Conservation (phyloP, 2,888 invertebrate genomes). For the Acanthoscelides obtectus region DNA sequence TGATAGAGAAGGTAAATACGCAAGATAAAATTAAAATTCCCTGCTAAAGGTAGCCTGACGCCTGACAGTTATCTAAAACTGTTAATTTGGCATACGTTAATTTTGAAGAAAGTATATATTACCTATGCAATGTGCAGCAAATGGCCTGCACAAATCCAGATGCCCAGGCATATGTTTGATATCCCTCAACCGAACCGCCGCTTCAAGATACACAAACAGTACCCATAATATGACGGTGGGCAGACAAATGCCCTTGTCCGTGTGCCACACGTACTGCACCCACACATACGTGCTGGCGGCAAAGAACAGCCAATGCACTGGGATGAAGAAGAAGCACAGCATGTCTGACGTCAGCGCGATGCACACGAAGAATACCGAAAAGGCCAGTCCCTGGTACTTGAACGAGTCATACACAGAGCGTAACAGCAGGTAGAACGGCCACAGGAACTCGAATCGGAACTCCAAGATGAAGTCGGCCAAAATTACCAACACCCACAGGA, state of each 20-base stretch:
- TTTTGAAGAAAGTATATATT: too few relatives aligned
- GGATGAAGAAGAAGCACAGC: constrained; percentile 98
- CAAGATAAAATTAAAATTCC: too few relatives aligned
- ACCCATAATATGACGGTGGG: constrained; percentile 93
- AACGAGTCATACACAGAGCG: constrained; percentile 96
- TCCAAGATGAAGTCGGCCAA: constrained; percentile 95
- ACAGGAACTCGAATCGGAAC: constrained; percentile 98
- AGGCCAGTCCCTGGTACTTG: constrained; percentile 97
- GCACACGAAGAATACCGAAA: constrained; percentile 96
- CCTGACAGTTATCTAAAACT: too few relatives aligned
- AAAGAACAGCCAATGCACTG: constrained; percentile 96
- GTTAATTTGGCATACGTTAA: too few relatives aligned
- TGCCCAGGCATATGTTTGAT: constrained; percentile 79
- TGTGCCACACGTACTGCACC: constrained; percentile 98
- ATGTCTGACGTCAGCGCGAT: constrained; percentile 97
- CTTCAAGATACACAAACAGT: constrained; percentile 91
- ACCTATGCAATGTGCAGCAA: constrained; percentile 83
- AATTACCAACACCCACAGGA: constrained; percentile 92
- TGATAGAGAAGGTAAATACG: too few relatives aligned
- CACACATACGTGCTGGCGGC: constrained; percentile 98
- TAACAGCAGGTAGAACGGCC: constrained; percentile 96
- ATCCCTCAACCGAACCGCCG: constrained; percentile 79
- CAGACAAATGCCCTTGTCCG: constrained; percentile 86
- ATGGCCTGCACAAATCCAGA: constrained; percentile 88
- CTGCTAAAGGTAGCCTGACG: too few relatives aligned